Base-by-base conservation (phyloP, 1,140 invertebrate species). In the Chrysomallon squamiferum region DNA sequence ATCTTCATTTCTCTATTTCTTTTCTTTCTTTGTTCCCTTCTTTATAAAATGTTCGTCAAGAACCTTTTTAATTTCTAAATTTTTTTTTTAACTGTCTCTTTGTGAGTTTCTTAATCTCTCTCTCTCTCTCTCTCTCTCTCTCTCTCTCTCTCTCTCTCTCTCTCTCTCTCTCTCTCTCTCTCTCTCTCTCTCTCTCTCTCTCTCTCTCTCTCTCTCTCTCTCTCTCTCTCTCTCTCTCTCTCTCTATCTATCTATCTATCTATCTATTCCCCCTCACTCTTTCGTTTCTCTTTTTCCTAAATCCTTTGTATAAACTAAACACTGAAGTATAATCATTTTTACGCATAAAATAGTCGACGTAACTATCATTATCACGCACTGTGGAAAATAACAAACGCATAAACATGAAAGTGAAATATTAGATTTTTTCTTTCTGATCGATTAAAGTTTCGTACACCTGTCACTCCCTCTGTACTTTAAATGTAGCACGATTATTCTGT, bases 141-240 rank as follows among this genome's bases (percentile, higher is more conserved):
- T 27, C 56, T 6, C 9, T 11, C 11, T 27, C 27, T 9, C 56
- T 27, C 56, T 27, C 57, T 38, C 29, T 27, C 22, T 29, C 56
- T 27, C 56, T 27, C 56, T n/a, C 11, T 15, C 11, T 27, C 56
- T 29, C 56, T 27, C 22, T 27, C 56, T 27, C 56, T 27, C 22
- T 29, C 30, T 27, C 56, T 27, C 56, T 58, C 22, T 58, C 11
- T 11, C 56, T 58, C 56, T 29, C 56, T 58, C 56, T 58, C 56
- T 22, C 56, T 58, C 22, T 58, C 56, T 22, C 11, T 11, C 18
- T 58, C 56, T 27, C 56, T 27, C 56, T 27, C 56, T 27, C 27
- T 27, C 4, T 27, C 27, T 27, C 56, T 27, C 56, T 27, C 56
- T 27, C 30, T 27, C 56, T 27, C 56, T 29, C 22, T 27, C 57